Base-by-base conservation (phyloP, 2,888 invertebrate species). In the Argynnis bischoffii region DNA sequence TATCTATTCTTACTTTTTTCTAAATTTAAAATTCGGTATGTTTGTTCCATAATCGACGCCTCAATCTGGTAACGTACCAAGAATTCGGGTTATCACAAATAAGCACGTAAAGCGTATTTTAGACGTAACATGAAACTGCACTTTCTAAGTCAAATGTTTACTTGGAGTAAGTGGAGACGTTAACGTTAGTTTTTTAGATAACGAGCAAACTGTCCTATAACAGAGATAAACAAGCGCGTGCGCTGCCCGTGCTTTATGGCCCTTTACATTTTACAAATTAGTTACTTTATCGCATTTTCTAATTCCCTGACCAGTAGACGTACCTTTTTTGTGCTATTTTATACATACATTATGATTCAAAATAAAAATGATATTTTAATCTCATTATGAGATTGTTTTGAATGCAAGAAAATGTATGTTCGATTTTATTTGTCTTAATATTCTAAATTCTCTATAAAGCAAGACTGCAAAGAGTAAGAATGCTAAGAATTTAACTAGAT, bases 71-170 rank as follows among this genome's bases (percentile, higher is more conserved):
- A 16, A 78, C 82, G 83, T 85, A 85, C 86, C 79, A 77, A 76
- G 85, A 88, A 90, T 87, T 84, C 81, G 81, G 85, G 81, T 83
- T 84, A 84, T 80, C 78, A 81, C 80, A 84, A 87, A 86, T 83
- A 86, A 78, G 78, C 84, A 80, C 82, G 85, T 82, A 80, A 78
- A 82, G 77, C 78, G 88, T 89, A 90, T 90, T 88, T 88, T 81
- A 79, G 77, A 86, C 88, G 84, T 85, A 89, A 92, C 92, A 92
- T 86, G 90, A 84, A 89, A 90, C 88, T 87, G 88, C 91, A 92
- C 92, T 92, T 92, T 92, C 92, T 91, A 91, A 87, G 80, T 86
- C 85, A 91, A 92, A 92, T 91, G 85, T 92, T 92, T 88, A 83
- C 79, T 82, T 86, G 76, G 83, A 85, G 87, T 87, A 88, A 89